Base-by-base conservation (phyloP, 1,140 invertebrate species). In the Macrocentrus cingulum region DNA sequence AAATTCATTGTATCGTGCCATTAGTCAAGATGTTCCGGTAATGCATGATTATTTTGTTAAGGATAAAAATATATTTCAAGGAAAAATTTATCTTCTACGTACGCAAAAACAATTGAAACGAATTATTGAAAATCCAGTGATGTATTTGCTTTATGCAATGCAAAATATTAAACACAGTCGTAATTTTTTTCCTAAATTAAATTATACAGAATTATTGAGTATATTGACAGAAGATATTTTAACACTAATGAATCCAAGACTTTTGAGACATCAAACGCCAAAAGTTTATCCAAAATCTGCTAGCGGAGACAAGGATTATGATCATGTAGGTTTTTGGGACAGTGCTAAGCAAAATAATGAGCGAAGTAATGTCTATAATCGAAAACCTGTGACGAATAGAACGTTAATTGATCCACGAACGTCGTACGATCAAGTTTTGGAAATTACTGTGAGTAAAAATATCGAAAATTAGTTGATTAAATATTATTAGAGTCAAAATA, bases 21-120 rank as follows among this genome's bases (percentile, higher is more conserved):
- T 86, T 6, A 83, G 81, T 42, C 84, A 84, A 55, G 83, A 83
- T 56, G 69, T 81, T 0, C 80, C 84, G 3, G 76, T 75, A 22
- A 76, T 92, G 55, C 82, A 81, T 5, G 87, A 91, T 67, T 92
- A 88, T 68, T 92, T 92, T 67, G 81, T 91, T 19, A 80, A 81
- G 48, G 81, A 80, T 20, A 85, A 86, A 55, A 91, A 92, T 77
- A 76, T 91, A 18, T 86, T 91, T 56, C 84, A 87, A 66, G 85
- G 83, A 46, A 85, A 89, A 46, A 85, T 87, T 0, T 80, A 87
- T 32, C 62, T 91, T 1, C 66, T 85, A 23, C 81, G 82, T 51
- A 79, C 87, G 9, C 88, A 90, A 68, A 83, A 84, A 62, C 81
- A 84, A 39, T 70, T 92, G 29, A 82, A 85, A 1, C 81, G 87